Evolutionary conservation across 2,888 invertebrate species (phyloP), one percentile per base, ranked within the genome.

Genomic region (Pelosia muscerda): DNA sequence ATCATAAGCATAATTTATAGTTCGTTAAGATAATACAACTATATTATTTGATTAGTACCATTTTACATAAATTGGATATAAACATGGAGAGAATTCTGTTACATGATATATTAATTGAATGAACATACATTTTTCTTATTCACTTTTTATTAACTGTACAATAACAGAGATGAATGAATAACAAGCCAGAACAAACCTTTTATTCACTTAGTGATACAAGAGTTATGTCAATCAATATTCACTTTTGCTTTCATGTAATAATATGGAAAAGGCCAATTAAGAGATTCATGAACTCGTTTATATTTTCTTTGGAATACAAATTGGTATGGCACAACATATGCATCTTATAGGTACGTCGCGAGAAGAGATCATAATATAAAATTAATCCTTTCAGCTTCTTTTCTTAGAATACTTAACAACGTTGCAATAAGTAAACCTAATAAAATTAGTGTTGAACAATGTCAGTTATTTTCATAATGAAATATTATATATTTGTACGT

Each of bases 1-100:
- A 68, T 60, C 56, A 31, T 22, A 68, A 26, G 56, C 58, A 19
- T 66, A 42, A 26, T 25, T 11, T 54, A 54, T 53, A 2, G 25
- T 42, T 49, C 15, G 19, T 49, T n/a, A 49, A 49, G 49, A 49
- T 49, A 15, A n/a, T 49, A 49, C n/a, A 49, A 42, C n/a, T n/a
- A n/a, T 42, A 42, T 5, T 42, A 42, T 42, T 49, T 49, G 9
- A 49, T n/a, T n/a, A n/a, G n/a, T n/a, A n/a, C n/a, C n/a, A 49
- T 49, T 38, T n/a, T n/a, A 1, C n/a, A 65, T 58, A 13, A 31
- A 15, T 2, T 25, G 25, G 10, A 64, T 56, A 38, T 23, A 25
- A 23, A 58, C 13, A n/a, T 49, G 6, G 42, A 22, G 6, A 49
- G 22, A 13, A 22, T 28, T 65, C n/a, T 22, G 26, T 26, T 28